Base-by-base conservation (phyloP, 2,888 invertebrate genomes). In the Callyntrura sp. region DNA sequence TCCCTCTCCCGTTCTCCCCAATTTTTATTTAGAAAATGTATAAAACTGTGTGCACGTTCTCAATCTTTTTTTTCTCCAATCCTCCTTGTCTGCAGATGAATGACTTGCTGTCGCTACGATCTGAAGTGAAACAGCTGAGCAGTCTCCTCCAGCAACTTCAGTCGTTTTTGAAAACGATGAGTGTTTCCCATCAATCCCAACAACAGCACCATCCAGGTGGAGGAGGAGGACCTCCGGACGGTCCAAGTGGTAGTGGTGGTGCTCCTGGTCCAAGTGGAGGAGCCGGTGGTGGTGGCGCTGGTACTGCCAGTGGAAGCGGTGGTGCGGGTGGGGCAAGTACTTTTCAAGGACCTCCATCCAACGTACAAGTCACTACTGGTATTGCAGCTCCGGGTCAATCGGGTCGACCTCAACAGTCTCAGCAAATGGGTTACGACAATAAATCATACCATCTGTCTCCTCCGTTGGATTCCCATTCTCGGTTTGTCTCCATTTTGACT, bases 51-150 rank as follows among this genome's bases (percentile, higher is more conserved):
- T 23, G 73, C n/a, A 9, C 78, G 78, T 81, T 12, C 35, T 60
- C 73, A 70, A 23, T 65, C 1, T 23, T 45, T 86, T 20, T 81
- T 43, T 68, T 43, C 51, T 51, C 20, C 57, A 8, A 5, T 43
- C 82, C 35, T 62, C 28, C 35, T 73, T 82, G 76, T 85, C 20
- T 55, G 94, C 95, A 96, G 95, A 95, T 96, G 94, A 96, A 96
- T 91, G 96, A 97, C 94, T 96, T 96, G 25, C 95, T 96, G 92
- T 95, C 96, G 70, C 94, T 97, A 88, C 95, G 96, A 85, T 96
- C 96, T 90, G 96, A 97, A 94, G 95, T 96, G 92, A 96, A 96
- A 93, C 96, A 96, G 93, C 94, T 97, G 91, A 96, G 96, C 93
- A 95, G 95, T 23, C 95, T 96, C 68, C 96, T 96, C 0, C 95